Conservation (phyloP, 2,888 invertebrate genomes). For the Gryllus longicercus region DNA sequence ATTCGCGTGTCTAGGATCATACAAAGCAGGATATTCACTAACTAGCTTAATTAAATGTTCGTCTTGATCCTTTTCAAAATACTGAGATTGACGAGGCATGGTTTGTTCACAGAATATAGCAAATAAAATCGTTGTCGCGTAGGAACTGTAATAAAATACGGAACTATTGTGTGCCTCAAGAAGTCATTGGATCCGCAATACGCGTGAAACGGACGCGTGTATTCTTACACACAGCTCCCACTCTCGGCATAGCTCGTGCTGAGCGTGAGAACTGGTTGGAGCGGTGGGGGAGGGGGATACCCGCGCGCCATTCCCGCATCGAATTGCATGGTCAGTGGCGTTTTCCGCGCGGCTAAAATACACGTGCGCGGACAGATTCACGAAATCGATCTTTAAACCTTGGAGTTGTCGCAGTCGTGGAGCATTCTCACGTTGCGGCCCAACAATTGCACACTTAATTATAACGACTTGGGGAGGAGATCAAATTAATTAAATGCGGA, state of each 20-base stretch:
- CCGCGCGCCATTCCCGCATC: constrained; percentile 8
- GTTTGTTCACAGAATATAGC: neutral
- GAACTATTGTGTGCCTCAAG: constrained; percentile 1
- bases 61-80: constrained; percentile 17
- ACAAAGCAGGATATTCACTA: constrained; percentile 17
- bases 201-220: neutral
- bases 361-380: constrained; percentile 17
- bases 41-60: constrained; percentile 17
- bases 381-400: neutral
- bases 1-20: constrained; percentile 5
- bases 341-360: constrained; percentile 17
- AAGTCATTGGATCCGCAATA: neutral
- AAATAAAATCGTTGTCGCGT: constrained; percentile 11
- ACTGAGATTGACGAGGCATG: constrained; percentile 17
- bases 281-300: constrained; percentile 9
- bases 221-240: constrained; percentile 6
- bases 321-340: constrained; percentile 17
- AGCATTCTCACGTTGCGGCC: neutral
- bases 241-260: constrained; percentile 8
- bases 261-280: constrained; percentile 17
- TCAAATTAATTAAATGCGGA: neutral
- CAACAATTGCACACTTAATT: neutral
- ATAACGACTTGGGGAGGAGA: neutral
- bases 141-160: neutral
- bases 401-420: neutral